Percentiles rank a stretch among this genome's conserved stretches.
Conservation (phyloP, 2,888 invertebrate species). For the Pyrochroa serraticornis region DNA sequence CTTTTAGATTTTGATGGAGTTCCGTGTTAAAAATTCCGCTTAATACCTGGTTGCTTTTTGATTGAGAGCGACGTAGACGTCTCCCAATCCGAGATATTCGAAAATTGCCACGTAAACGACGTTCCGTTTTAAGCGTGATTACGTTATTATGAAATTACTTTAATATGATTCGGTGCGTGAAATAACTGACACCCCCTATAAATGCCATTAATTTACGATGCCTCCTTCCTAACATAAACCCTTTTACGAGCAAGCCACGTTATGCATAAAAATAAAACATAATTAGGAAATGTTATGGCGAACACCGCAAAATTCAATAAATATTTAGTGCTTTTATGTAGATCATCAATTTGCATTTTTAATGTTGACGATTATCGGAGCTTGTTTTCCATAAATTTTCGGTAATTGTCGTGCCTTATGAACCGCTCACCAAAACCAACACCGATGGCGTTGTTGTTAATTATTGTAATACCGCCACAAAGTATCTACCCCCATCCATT, state of each 20-base stretch:
- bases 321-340: constrained; percentile 32
- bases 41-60: no score
- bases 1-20: no score
- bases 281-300: constrained; percentile 17
- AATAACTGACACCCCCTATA: constrained; percentile 15
- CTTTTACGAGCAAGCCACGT: constrained; percentile 19
- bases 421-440: constrained; percentile 18
- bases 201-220: constrained; percentile 16
- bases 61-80: no score
- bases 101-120: no score
- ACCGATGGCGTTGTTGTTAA: constrained; percentile 13
- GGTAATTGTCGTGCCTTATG: constrained; percentile 17
- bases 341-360: constrained; percentile 30
- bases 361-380: constrained; percentile 27
- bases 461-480: constrained; percentile 11
- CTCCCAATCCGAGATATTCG: no score
- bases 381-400: constrained; percentile 24
- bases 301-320: constrained; percentile 30
- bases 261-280: constrained; percentile 30
- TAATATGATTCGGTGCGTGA: neutral
- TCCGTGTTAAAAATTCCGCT: no score
- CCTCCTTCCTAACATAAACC: constrained; percentile 12
- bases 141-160: no score
- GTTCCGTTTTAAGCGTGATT: no score
- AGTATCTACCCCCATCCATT: constrained; percentile 11